Conservation (phyloP, 2,888 invertebrate genomes). For the Diachrysia chrysitis region DNA sequence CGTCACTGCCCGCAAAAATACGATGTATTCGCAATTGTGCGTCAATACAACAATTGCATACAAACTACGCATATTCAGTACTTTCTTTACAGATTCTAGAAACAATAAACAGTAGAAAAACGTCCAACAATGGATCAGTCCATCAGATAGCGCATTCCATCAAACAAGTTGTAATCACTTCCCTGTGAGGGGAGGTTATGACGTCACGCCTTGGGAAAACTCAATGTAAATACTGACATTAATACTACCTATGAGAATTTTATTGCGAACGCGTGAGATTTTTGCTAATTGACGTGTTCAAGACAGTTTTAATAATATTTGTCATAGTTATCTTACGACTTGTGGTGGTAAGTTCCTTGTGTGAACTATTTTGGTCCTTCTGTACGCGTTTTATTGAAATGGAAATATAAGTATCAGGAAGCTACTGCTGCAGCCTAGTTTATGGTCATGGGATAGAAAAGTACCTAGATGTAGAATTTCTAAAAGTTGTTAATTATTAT, state of each 20-base stretch:
- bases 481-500: no score
- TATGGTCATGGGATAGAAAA: no score
- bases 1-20: background rate
- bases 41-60: conserved; percentile 11
- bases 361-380: background rate
- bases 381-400: no score
- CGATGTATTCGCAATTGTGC: background rate
- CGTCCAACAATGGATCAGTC: conserved; percentile 33
- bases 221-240: conserved; percentile 35
- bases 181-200: conserved; percentile 41
- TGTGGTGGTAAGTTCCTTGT: no score
- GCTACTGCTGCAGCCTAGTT: no score
- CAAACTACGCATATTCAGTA: conserved; percentile 7
- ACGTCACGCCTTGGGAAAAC: conserved; percentile 41
- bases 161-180: conserved; percentile 61
- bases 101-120: conserved; percentile 53
- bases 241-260: conserved; percentile 43
- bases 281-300: conserved; percentile 32
- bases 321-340: background rate
- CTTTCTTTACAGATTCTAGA: conserved; percentile 34
- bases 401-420: no score
- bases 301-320: background rate
- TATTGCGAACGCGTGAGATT: conserved; percentile 33
- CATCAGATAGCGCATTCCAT: conserved; percentile 56
- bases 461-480: no score